Percentiles rank a stretch among this genome's conserved stretches.
These are phyloP conservation scores for Ormyrus thymus DNA, from an alignment of 2,888 invertebrate species.

Conservation along the genomic window DNA sequence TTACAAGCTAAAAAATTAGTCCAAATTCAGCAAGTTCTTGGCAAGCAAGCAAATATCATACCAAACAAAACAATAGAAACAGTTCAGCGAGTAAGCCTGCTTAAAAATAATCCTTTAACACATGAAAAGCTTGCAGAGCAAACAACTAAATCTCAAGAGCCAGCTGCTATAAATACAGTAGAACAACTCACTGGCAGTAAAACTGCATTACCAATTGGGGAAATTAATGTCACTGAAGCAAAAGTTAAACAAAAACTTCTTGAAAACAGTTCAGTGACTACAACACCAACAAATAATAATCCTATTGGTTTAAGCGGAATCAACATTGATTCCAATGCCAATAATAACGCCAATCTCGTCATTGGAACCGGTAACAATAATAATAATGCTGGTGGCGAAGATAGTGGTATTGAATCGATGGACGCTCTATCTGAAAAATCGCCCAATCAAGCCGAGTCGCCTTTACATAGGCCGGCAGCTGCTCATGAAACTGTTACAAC, in stretches of 20 bases:
- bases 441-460: constrained; percentile 89
- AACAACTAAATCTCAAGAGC: constrained; percentile 50
- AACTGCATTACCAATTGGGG: constrained; percentile 73
- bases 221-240: constrained; percentile 76
- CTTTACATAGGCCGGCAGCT: constrained; percentile 76
- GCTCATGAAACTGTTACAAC: constrained; percentile 51
- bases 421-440: constrained; percentile 94
- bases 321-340: constrained; percentile 43
- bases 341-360: neutral
- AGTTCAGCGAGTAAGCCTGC: constrained; percentile 67
- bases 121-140: constrained; percentile 47
- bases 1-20: constrained; percentile 63
- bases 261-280: constrained; percentile 69
- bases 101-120: constrained; percentile 61
- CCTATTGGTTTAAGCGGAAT: constrained; percentile 66
- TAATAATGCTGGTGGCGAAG: constrained; percentile 82
- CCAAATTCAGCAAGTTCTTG: constrained; percentile 65
- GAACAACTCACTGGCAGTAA: constrained; percentile 58
- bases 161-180: constrained; percentile 55
- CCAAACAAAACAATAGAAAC: constrained; percentile 60
- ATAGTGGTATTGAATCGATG: constrained; percentile 95
- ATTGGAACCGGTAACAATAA: constrained; percentile 59
- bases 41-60: constrained; percentile 57
- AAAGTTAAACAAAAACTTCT: constrained; percentile 79
- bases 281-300: constrained; percentile 54